Percentiles rank a stretch among this genome's conserved stretches.
phyloP scores from a whole-genome alignment of 1,140 invertebrate genomes.

The Anoplophora glabripennis region DNA sequence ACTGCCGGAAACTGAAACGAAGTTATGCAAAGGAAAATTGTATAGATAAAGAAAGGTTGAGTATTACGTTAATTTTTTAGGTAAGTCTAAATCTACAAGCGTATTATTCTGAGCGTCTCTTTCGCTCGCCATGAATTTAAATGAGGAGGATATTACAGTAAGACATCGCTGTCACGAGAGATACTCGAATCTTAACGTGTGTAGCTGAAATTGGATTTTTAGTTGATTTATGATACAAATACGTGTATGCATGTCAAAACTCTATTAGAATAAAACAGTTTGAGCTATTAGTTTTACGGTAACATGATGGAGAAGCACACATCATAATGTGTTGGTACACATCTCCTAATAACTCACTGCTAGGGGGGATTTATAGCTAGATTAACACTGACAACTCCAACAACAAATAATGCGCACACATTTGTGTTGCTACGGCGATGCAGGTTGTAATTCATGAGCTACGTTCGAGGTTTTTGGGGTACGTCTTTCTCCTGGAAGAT shows the following conservation, averaged over 20 bases:
- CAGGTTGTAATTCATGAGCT: no score
- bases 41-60: neutral
- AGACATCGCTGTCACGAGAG: slow-evolving; percentile 25
- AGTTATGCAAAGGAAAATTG: neutral
- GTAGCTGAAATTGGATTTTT: slow-evolving; percentile 28
- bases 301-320: no score
- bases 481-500: no score
- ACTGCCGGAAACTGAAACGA: slow-evolving; percentile 1
- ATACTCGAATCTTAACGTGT: slow-evolving; percentile 26
- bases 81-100: slow-evolving; percentile 13
- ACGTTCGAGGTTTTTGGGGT: no score
- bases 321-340: no score
- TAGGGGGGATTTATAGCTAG: no score
- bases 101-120: slow-evolving; percentile 18
- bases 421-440: no score
- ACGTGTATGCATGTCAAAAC: slow-evolving; percentile 25
- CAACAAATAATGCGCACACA: no score
- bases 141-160: slow-evolving; percentile 27
- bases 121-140: slow-evolving; percentile 26
- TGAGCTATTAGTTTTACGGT: slow-evolving; percentile 4
- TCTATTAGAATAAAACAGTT: slow-evolving; percentile 17
- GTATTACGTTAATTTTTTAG: slow-evolving; percentile 17
- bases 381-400: no score
- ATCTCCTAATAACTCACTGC: no score
- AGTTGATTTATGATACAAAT: slow-evolving; percentile 31